Evolutionary conservation across 2,797 vertebrate species (phyloP).

Genomic region (Chiropotes sagulatus): DNA sequence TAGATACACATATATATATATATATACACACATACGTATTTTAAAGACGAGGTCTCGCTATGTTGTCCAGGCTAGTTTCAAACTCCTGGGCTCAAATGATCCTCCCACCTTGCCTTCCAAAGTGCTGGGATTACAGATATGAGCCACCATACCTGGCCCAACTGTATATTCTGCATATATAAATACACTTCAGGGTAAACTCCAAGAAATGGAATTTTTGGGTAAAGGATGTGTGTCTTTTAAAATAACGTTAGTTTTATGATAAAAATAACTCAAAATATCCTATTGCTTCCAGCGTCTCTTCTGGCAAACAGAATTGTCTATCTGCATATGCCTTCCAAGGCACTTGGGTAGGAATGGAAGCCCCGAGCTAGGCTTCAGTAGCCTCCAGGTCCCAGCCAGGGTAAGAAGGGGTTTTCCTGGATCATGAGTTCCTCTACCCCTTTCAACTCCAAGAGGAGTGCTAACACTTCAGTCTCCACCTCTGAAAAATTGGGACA

Average conservation of each 20-base stretch:
- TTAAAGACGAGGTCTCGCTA: no score
- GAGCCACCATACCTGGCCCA: no score
- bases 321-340: not conserved
- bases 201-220: not conserved
- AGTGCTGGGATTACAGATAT: no score
- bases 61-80: no score
- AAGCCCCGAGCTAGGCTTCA: not conserved
- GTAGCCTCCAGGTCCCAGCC: not conserved
- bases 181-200: not conserved
- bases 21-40: no score
- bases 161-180: not conserved
- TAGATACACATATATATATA: no score
- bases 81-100: no score
- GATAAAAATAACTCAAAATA: not conserved
- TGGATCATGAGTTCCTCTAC: not conserved
- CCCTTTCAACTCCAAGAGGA: not conserved
- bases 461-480: fast-evolving
- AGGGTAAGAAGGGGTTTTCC: not conserved
- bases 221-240: not conserved
- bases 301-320: not conserved
- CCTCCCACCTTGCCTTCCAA: no score
- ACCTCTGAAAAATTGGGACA: not conserved
- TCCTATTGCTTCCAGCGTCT: not conserved
- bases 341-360: not conserved
- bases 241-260: not conserved